Base-by-base conservation (phyloP, 1,140 invertebrate species). In the Ips typographus region DNA sequence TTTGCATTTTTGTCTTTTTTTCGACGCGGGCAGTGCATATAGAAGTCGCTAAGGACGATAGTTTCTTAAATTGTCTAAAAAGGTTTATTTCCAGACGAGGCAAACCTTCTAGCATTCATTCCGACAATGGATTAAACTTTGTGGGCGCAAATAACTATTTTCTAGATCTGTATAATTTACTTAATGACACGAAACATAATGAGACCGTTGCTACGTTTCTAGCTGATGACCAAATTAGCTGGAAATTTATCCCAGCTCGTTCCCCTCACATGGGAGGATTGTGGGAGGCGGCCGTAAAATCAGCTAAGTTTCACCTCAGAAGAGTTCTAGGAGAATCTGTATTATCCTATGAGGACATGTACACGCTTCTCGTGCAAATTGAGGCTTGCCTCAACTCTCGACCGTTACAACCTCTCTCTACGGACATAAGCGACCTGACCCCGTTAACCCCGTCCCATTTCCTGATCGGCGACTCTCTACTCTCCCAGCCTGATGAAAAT, bases 141-240 rank as follows among this genome's bases (percentile, higher is more conserved):
- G 66, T 78, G 36, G 75, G 77, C 7, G 76, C 76, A 6, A 43
- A 47, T 22, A 63, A 63, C 49, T 38, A 63, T 47, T 47, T 63
- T 47, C 8, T 47, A 40, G 40, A 63, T 22, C 4, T 63, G n/a
- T 40, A 49, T 41, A 63, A 49, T 36, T 47, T 63, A n/a, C 7
- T 63, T 5, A 47, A 44, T 49, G 40, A 63, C 38, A n/a, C 36
- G 38, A 40, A 22, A 8, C 22, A 40, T 61, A 61, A 61, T 40
- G 58, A 61, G 36, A 61, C 36, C 36, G 40, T 61, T 40, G 36
- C 6, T 7, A 51, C 41, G n/a, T 63, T 89, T 90, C 83, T 86
- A 87, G 83, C 89, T 83, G 89, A 88, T 86, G 87, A 82, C 88
- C 41, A 37, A 49, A 63, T 63, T n/a, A 37, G 8, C 7, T 63